Evolutionary conservation across 2,797 vertebrate genomes (phyloP), one percentile per base, ranked within the genome.

Genomic region (Aulostomus chinensis): DNA sequence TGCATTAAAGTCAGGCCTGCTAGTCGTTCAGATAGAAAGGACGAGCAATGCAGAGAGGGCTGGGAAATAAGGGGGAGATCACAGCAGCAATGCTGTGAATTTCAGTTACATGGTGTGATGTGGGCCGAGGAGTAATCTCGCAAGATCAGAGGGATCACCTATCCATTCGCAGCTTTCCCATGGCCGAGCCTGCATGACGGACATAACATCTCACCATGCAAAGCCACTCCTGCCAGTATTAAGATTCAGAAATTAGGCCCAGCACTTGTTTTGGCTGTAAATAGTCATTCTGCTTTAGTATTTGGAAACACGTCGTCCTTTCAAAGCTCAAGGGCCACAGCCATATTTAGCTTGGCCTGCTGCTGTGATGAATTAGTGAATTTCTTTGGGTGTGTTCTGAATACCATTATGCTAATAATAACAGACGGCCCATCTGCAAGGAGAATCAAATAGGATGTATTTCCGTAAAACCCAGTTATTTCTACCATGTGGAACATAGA

Each of bases 341-440:
- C 33, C 68, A 69, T 84, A 77, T 87, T 85, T 86, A 71, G 48
- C 69, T 62, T 64, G 68, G 74, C 56, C 54, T 20, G 54, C 71
- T 51, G 84, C 60, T 78, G 77, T 43, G 68, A 81, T 81, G 81
- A 85, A 87, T 86, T 80, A 69, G 74, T 65, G 66, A 78, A 76
- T 83, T 76, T 87, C 61, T 81, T 45, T 16, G 52, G 51, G 64
- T 77, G 81, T 84, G 78, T 55, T 56, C 47, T 58, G 83, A 81
- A 84, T 86, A 45, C 29, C 53, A 83, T 84, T 84, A 81, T 68
- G 78, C 58, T 73, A 76, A 83, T 85, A 37, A 32, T 53, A 75
- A 53, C 66, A 81, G 65, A 50, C 37, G 12, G 69, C 39, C 65
- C 58, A 69, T 78, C 71, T 78, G 66, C 58, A 58, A 63, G 47